Conservation (phyloP, 2,888 invertebrate species). For the Phytoseiulus persimilis region DNA sequence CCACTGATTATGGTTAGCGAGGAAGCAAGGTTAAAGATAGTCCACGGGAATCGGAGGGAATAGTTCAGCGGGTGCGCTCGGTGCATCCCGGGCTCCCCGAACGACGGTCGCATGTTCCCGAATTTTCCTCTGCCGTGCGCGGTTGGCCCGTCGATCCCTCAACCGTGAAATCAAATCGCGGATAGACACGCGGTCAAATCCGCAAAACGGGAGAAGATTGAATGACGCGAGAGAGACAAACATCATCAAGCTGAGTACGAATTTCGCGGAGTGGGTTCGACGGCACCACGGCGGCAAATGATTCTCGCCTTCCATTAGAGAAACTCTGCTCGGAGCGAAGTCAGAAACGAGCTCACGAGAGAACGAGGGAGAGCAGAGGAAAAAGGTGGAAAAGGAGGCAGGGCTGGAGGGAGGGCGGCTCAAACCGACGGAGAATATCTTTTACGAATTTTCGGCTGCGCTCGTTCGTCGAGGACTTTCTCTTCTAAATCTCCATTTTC, state of each 20-base stretch:
- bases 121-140: neutral
- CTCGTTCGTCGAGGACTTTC: neutral
- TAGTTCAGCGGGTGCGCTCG: neutral
- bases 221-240: neutral
- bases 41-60: neutral
- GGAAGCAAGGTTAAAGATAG: neutral
- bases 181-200: neutral
- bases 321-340: neutral
- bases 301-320: neutral
- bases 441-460: neutral
- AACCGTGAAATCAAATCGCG: neutral
- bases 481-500: neutral
- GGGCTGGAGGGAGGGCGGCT: neutral
- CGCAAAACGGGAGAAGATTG: neutral
- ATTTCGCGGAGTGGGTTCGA: neutral
- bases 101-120: neutral
- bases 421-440: neutral
- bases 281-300: neutral
- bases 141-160: neutral
- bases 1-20: neutral
- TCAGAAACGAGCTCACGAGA: neutral
- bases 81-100: neutral
- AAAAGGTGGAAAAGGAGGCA: neutral
- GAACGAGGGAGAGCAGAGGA: neutral
- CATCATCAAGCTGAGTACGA: constrained; percentile 5